Conservation (phyloP, 2,113 vertebrate species). For the Bostrychus sinensis region DNA sequence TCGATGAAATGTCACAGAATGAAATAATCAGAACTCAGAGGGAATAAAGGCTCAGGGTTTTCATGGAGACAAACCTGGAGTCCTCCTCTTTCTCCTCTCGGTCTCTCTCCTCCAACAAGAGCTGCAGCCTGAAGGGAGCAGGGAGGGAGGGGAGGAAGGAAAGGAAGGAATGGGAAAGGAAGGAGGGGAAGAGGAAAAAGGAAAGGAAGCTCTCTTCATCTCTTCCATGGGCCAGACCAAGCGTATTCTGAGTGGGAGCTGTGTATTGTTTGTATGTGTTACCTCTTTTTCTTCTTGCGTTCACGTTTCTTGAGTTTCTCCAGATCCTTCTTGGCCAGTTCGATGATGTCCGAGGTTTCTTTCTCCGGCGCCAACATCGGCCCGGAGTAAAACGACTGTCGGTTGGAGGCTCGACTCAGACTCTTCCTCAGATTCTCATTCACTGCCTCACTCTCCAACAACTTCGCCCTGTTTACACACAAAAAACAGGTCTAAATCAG, state of each 20-base stretch:
- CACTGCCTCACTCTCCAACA: conserved; percentile 94
- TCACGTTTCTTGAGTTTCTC: conserved; percentile 96
- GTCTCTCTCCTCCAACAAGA: conserved; percentile 92
- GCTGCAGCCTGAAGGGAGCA: conserved; percentile 91
- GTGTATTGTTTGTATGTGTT: too few relatives aligned
- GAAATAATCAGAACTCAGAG: too few relatives aligned
- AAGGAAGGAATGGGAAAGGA: conserved; percentile 75
- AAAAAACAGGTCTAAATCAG: background rate
- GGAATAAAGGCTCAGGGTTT: too few relatives aligned
- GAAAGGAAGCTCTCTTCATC: too few relatives aligned
- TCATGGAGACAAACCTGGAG: conserved; percentile 74
- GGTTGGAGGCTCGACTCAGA: conserved; percentile 87
- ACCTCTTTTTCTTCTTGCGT: conserved; percentile 97
- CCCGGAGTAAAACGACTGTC: conserved; percentile 84
- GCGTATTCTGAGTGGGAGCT: too few relatives aligned
- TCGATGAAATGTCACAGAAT: background rate
- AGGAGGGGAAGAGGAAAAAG: conserved; percentile 65
- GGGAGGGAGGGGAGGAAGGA: conserved; percentile 75
- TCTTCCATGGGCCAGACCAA: too few relatives aligned
- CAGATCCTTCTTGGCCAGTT: conserved; percentile 95
- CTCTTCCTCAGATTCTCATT: conserved; percentile 92
- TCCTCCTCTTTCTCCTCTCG: conserved; percentile 85
- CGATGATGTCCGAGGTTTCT: conserved; percentile 92
- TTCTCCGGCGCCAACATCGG: conserved; percentile 85
- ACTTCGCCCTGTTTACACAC: conserved; percentile 84